These are phyloP conservation scores for Amphibalanus amphitrite DNA, from an alignment of 1,140 invertebrate genomes.

Conservation along the genomic window DNA sequence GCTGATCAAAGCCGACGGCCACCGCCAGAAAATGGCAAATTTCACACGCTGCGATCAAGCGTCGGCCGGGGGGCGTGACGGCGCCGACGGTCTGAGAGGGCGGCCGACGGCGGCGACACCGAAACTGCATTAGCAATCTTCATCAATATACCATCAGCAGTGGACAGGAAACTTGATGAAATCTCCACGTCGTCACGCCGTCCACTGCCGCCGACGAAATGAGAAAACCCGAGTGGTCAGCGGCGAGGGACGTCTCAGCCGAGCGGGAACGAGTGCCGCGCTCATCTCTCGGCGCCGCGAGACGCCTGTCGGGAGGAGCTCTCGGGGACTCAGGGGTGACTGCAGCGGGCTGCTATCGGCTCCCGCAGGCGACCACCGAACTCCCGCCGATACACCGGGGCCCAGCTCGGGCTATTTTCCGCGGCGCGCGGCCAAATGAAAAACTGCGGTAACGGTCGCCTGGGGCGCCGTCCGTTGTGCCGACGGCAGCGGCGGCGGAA, in stretches of 20 bases:
- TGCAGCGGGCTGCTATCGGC: too few species aligned
- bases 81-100: too few species aligned
- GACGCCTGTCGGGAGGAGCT: too few species aligned
- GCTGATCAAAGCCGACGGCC: neutral
- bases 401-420: neutral
- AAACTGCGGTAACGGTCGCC: neutral
- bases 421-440: neutral
- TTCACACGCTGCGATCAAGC: neutral
- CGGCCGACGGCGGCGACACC: neutral
- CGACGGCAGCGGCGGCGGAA: neutral
- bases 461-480: neutral
- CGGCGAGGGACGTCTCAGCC: too few species aligned
- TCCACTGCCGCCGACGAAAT: neutral
- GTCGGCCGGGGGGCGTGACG: too few species aligned
- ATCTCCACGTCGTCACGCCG: neutral
- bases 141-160: neutral
- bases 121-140: slow-evolving; percentile 1
- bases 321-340: too few species aligned
- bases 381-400: too few species aligned
- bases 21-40: neutral
- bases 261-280: too few species aligned
- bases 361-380: too few species aligned
- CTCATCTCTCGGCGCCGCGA: too few species aligned
- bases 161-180: slow-evolving; percentile 1
- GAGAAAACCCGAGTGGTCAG: too few species aligned